Evolutionary conservation across 2,797 vertebrate genomes (phyloP).

Genomic region (Carduelis carduelis): DNA sequence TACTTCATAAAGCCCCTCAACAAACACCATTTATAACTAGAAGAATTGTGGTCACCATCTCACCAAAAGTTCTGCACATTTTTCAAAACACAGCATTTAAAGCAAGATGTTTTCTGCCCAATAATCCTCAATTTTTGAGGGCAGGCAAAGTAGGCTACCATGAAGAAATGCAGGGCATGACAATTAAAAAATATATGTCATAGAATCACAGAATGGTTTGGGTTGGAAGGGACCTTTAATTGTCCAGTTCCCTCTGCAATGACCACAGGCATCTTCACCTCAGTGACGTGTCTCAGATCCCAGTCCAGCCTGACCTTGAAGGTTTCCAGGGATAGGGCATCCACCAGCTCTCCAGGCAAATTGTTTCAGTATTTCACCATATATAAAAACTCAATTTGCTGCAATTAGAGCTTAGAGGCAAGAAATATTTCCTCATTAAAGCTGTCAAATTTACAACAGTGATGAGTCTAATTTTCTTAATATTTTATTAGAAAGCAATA

Average conservation of each 20-base stretch:
- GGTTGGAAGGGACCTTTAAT: background rate
- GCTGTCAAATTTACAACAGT: background rate
- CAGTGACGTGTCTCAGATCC: background rate
- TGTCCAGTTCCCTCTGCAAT: background rate
- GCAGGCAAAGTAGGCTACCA: background rate
- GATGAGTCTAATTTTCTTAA: background rate
- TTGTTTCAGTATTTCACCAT: background rate
- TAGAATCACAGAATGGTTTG: background rate
- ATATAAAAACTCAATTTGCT: background rate
- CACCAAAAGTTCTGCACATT: background rate
- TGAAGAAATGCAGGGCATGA: background rate
- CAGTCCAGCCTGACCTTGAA: background rate
- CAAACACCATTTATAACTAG: rapidly evolving
- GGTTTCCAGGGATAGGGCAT: background rate
- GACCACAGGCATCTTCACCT: background rate
- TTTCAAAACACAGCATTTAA: background rate
- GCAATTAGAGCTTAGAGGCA: background rate
- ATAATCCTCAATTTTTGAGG: background rate
- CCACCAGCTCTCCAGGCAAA: background rate
- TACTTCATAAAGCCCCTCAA: background rate
- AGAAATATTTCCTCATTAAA: background rate
- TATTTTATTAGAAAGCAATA: background rate
- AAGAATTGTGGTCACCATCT: background rate
- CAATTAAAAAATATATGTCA: background rate
- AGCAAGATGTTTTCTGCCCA: background rate